Evolutionary conservation across 2,797 vertebrate species (phyloP), one percentile per base, ranked within the genome.

Genomic region (Coregonus ussuriensis): DNA sequence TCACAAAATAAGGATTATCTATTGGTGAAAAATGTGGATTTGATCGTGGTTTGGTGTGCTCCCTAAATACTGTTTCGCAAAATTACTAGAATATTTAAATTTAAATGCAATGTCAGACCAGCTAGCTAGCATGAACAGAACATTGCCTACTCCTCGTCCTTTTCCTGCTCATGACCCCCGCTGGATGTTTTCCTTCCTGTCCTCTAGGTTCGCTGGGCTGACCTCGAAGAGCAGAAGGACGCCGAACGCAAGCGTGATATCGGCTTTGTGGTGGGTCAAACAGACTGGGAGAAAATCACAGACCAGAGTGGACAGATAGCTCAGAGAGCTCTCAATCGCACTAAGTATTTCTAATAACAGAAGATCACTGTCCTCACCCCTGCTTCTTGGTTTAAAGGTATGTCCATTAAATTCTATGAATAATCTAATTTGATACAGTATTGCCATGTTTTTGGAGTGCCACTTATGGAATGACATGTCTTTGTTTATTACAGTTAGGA

Each of bases 261-360:
- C 41, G 98, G 98, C 86, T 99, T 99, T 94, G 97, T 99, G 80
- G 98, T 99, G 87, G 98, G 98, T 91, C 98, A 99, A 84, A 99
- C 98, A 0, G 98, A 99, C 77, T 99, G 98, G 98, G 98, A 99
- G 90, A 98, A 96, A 93, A 99, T 99, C 92, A 99, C 98, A 21
- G 98, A 99, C 79, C 98, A 98, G 94, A 99, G 95, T n/a, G 98
- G 98, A 76, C 95, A 97, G 87, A 93, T 99, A 87, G 98, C 98
- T 33, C 97, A 99, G 90, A 96, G 93, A 95, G 98, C 98, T 90
- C 97, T 99, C 82, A 99, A 99, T 91, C 98, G 98, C 82, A 99
- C 98, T 85, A 99, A 99, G 91, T 99, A 99, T 93, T 99, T 99
- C 91, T 99, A 95, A 97, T 91, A 92, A 91, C 87, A 92, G 56